Evolutionary conservation across 2,113 vertebrate genomes (phyloP), one percentile per base, ranked within the genome.

Genomic region (Pteropus alecto): DNA sequence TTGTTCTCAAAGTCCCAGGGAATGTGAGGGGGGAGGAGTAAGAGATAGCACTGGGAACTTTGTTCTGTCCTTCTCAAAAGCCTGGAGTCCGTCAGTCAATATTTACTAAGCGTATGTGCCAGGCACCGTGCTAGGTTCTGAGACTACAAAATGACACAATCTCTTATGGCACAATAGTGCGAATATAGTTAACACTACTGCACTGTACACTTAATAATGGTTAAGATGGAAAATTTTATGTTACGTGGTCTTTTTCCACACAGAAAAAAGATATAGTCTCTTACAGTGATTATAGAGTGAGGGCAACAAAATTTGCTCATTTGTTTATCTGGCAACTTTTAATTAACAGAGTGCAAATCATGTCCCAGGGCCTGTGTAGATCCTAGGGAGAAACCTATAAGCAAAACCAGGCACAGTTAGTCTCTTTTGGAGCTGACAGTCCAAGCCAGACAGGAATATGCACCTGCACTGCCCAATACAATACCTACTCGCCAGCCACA

Each of bases 291-390:
- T 73, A 65, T 33, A 78, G 63, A 51, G 24, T 54, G 48, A 63
- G 13, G 58, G 63, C 67, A 94, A 87, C 5, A 35, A n/a, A 82
- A 70, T 74, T 67, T 0, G 2, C 77, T 92, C 58, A 48, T 67
- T 92, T 35, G 77, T 93, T 78, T 90, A 63, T 87, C 71, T 74
- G 92, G 71, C 16, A 67, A 43, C 83, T 84, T 95, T 84, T 54
- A 78, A 84, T 92, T 79, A 85, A 89, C 67, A 8, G 83, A 65
- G 15, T n/a, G 71, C 70, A 63, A 28, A 1, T 84, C 83, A 73
- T 5, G 18, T 35, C 48, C 46, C 28, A 84, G 92, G 60, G 11
- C 63, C 48, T 26, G 16, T 26, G 77, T 30, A 79, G 71, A 63
- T 54, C 28, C 33, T 74, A 14, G 24, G 38, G 94, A 92, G 43